Conservation (phyloP, 2,888 invertebrate genomes). For the Ophioninae sp. region DNA sequence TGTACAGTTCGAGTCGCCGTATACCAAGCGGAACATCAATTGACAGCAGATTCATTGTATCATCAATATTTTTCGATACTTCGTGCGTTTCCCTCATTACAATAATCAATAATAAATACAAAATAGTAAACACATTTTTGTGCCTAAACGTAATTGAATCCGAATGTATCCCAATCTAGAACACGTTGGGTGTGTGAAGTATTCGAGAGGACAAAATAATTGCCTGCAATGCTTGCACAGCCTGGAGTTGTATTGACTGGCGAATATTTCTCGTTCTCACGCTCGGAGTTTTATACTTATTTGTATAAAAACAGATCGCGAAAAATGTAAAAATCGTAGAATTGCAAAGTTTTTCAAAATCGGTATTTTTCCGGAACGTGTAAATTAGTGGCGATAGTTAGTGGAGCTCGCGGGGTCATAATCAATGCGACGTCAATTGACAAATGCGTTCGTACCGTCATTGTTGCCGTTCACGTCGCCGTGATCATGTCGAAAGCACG, state of each 20-base stretch:
- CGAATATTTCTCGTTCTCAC: constrained; percentile 22
- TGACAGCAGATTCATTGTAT: constrained; percentile 64
- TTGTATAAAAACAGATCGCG: neutral
- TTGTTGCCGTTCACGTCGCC: constrained; percentile 16
- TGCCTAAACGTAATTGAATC: neutral
- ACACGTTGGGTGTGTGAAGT: neutral
- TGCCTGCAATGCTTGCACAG: constrained; percentile 70
- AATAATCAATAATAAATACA: neutral
- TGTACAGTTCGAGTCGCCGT: constrained; percentile 64
- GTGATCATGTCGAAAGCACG: constrained; percentile 65
- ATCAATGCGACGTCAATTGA: constrained; percentile 62
- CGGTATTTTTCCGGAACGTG: neutral
- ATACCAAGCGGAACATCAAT: constrained; percentile 70
- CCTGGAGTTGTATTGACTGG: constrained; percentile 76
- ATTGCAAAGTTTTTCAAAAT: neutral
- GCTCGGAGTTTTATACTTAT: constrained; percentile 13
- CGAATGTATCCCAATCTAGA: neutral
- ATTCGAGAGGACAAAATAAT: constrained; percentile 70
- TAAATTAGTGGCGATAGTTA: neutral
- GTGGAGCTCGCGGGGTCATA: constrained; percentile 1
- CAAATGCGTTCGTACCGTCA: constrained; percentile 60
- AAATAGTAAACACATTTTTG: neutral
- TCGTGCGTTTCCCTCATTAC: neutral
- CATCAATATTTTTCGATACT: constrained; percentile 15
- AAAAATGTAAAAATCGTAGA: neutral